These are phyloP conservation scores for Nomada fucata DNA, from an alignment of 2,888 invertebrate species.

Conservation along the genomic window DNA sequence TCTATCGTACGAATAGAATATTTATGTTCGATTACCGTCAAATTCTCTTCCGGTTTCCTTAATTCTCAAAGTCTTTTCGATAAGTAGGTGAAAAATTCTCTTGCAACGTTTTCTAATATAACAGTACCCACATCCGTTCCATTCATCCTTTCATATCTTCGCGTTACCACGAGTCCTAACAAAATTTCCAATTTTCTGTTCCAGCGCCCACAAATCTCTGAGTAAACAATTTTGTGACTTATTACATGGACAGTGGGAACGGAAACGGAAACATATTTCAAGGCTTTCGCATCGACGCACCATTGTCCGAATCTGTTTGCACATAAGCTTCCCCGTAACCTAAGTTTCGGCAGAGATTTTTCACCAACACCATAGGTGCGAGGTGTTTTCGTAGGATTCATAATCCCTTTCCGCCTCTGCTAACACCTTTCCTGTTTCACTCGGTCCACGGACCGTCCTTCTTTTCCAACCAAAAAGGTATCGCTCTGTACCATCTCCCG, in stretches of 20 bases:
- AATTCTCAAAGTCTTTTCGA: neutral
- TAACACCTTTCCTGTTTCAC: slow-evolving; percentile 23
- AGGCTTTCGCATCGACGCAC: slow-evolving; percentile 11
- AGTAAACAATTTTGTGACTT: slow-evolving; percentile 22
- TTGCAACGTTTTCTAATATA: neutral
- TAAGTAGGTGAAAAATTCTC: slow-evolving; percentile 10
- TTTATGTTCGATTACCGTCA: slow-evolving; percentile 35
- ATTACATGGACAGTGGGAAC: slow-evolving; percentile 5
- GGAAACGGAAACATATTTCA: slow-evolving; percentile 5
- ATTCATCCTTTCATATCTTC: no score
- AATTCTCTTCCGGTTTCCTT: neutral
- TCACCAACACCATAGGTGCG: slow-evolving; percentile 45
- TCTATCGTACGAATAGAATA: slow-evolving; percentile 39
- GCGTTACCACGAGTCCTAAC: no score
- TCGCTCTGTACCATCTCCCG: slow-evolving; percentile 58
- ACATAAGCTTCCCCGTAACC: neutral
- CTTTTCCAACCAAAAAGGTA: slow-evolving; percentile 42
- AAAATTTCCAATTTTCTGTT: no score
- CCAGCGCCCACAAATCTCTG: neutral
- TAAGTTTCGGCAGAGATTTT: slow-evolving; percentile 21
- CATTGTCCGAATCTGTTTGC: slow-evolving; percentile 21
- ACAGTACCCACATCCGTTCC: no score
- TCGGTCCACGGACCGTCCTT: neutral
- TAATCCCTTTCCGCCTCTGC: slow-evolving; percentile 64
- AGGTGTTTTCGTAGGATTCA: slow-evolving; percentile 70